Conservation (phyloP, 2,888 invertebrate species). For the Proisotoma minuta region DNA sequence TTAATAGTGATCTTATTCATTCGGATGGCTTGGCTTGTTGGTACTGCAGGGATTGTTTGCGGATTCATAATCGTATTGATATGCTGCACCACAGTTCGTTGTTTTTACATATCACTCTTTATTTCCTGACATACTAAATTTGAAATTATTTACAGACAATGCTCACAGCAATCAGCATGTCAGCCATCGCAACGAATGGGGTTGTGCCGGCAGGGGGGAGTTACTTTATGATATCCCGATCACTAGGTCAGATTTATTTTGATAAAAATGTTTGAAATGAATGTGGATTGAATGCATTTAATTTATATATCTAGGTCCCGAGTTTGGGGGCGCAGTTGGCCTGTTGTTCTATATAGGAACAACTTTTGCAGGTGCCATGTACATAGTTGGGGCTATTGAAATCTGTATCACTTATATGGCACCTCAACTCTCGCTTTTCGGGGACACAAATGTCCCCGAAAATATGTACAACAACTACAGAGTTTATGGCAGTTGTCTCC, state of each 20-base stretch:
- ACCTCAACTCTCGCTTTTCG: conserved; percentile 59
- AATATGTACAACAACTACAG: conserved; percentile 98
- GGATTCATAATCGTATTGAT: conserved; percentile 69
- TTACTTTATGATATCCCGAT: conserved; percentile 64
- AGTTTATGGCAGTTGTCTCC: conserved; percentile 85
- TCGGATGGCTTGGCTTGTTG: conserved; percentile 62
- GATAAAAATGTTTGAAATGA: no score
- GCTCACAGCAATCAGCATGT: conserved; percentile 96
- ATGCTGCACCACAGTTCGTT: conserved; percentile 93
- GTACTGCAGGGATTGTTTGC: not conserved
- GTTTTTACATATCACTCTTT: not conserved
- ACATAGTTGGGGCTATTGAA: conserved; percentile 97
- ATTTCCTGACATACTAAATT: not conserved
- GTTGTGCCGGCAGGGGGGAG: conserved; percentile 98
- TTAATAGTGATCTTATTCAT: conserved; percentile 94
- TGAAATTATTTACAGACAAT: conserved; percentile 64
- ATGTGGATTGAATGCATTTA: no score
- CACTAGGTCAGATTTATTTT: no score
- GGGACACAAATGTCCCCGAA: conserved; percentile 50
- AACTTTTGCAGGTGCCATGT: conserved; percentile 93
- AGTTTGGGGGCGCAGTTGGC: conserved; percentile 98
- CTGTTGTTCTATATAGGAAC: conserved; percentile 98
- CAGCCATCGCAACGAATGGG: conserved; percentile 98
- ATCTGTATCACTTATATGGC: conserved; percentile 94
- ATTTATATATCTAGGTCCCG: conserved; percentile 92